phyloP scores from a whole-genome alignment of 2,888 invertebrate genomes.

The Mactromeris polynyma region DNA sequence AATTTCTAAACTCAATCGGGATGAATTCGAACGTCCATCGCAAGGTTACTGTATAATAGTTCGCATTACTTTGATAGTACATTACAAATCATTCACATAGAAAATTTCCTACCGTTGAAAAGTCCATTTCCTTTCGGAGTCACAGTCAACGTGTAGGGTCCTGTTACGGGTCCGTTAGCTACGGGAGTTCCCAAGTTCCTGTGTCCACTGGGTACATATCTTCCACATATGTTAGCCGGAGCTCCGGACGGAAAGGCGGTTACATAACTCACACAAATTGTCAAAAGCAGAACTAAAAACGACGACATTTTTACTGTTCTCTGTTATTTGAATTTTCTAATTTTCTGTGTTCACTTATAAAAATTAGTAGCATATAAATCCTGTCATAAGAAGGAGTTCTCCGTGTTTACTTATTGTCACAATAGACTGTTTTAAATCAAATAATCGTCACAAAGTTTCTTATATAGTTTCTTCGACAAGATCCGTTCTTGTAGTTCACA shows the following conservation, averaged over 20 bases:
- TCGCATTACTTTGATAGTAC: too few species aligned
- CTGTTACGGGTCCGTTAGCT: slow-evolving; percentile 47
- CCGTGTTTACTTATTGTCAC: not conserved
- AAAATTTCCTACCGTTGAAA: slow-evolving; percentile 48
- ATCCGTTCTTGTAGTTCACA: not conserved
- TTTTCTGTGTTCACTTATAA: not conserved
- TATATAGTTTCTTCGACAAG: not conserved
- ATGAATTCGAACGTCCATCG: too few species aligned
- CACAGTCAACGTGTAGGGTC: slow-evolving; percentile 50
- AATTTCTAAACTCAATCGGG: too few species aligned
- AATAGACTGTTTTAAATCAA: not conserved
- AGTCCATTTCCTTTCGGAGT: slow-evolving; percentile 44
- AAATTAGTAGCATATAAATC: not conserved
- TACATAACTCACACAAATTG: slow-evolving; percentile 26
- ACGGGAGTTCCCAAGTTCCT: slow-evolving; percentile 60
- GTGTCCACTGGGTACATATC: slow-evolving; percentile 62
- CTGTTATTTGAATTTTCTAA: not conserved
- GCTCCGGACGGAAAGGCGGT: slow-evolving; percentile 58
- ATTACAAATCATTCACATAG: too few species aligned
- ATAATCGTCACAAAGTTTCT: not conserved
- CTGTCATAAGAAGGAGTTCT: not conserved
- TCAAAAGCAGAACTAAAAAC: not conserved
- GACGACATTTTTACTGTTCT: not conserved
- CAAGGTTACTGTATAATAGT: too few species aligned
- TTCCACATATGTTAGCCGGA: slow-evolving; percentile 63